These are phyloP conservation scores for Thereuonema tuberculata DNA, from an alignment of 1,140 invertebrate species.

Conservation along the genomic window DNA sequence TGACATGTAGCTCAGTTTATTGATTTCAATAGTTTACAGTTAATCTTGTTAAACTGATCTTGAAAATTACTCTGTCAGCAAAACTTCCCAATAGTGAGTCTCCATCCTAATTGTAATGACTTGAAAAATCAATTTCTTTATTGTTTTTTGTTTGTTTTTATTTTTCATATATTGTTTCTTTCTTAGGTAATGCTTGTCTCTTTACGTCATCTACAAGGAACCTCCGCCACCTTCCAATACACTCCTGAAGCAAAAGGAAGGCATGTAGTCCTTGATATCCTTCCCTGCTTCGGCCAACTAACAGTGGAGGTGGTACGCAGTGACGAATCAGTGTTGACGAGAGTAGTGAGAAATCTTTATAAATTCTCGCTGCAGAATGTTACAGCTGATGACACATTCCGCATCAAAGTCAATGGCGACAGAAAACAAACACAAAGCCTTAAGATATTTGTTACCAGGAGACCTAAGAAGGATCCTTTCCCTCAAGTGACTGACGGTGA, in stretches of 20 bases:
- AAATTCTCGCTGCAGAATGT: neutral
- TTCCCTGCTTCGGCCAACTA: slow-evolving; percentile 1
- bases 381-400: neutral
- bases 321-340: neutral
- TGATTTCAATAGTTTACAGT: no score
- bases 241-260: neutral
- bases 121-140: no score
- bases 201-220: neutral
- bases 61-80: no score
- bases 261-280: neutral
- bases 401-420: neutral
- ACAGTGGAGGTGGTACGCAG: neutral
- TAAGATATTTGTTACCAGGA: neutral
- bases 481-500: neutral
- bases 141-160: no score
- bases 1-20: no score
- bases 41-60: no score
- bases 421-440: neutral
- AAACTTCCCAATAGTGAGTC: no score
- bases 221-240: neutral
- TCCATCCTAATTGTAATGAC: no score
- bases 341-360: neutral
- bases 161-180: no score
- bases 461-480: neutral
- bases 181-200: neutral